Evolutionary conservation across 2,888 invertebrate genomes (phyloP).

Genomic region (Poecilobothrus nobilitatus): DNA sequence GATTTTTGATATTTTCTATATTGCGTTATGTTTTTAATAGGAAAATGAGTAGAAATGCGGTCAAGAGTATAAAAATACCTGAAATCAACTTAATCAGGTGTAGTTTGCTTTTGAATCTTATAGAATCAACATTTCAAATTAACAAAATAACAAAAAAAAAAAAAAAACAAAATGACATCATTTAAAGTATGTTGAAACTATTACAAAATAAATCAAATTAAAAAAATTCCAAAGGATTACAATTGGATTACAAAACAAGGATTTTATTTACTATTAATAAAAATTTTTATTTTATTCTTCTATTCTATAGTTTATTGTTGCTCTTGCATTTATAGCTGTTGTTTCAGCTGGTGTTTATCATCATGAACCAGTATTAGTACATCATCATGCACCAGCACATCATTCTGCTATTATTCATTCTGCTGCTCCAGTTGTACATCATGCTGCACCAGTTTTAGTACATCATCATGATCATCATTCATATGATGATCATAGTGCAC

Average conservation of each 20-base stretch:
- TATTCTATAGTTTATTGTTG: not conserved
- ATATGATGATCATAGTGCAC: constrained; percentile 34
- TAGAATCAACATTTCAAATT: not conserved
- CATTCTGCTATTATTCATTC: constrained; percentile 20
- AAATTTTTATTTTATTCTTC: not conserved
- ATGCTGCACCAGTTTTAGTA: constrained; percentile 18
- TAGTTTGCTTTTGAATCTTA: not conserved
- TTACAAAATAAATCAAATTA: not conserved
- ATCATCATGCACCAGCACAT: constrained; percentile 20
- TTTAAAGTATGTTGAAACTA: not conserved
- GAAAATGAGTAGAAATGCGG: not conserved
- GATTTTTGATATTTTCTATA: too few relatives aligned
- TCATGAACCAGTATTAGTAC: constrained; percentile 20
- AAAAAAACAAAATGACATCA: not conserved
- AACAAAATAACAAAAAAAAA: not conserved
- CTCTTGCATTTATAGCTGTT: constrained; percentile 27
- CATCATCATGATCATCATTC: constrained; percentile 15
- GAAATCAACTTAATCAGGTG: not conserved
- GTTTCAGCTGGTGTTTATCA: constrained; percentile 32
- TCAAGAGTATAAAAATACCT: constrained; percentile 6
- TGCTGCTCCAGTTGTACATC: constrained; percentile 15
- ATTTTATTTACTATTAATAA: not conserved
- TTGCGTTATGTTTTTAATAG: not conserved
- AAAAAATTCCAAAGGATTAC: too few relatives aligned
- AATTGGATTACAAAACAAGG: not conserved